Base-by-base conservation (phyloP, 2,113 vertebrate species). In the Podarcis raffonei region DNA sequence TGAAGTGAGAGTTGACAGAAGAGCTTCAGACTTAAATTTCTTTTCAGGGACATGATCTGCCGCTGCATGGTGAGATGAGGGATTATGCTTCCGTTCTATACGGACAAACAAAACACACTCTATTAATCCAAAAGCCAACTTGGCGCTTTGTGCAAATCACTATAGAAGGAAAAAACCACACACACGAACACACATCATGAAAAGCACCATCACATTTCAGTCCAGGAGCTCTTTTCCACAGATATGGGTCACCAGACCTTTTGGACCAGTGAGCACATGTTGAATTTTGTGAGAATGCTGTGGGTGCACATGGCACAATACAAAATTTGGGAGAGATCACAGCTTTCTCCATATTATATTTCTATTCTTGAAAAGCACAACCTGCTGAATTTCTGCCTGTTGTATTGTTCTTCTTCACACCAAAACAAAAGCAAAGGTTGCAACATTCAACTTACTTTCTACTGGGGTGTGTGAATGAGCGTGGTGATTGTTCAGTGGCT, bases 11-110 rank as follows among this genome's bases (percentile, higher is more conserved):
- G 99, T 99, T 78, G 99, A 99, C 11, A 99, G 97, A 93, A 99
- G 97, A 89, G 98, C 99, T 97, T 99, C 99, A n/a, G 99, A 99
- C 95, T 99, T 99, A 94, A 99, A 99, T 94, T 99, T 99, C 97
- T 99, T 99, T 95, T 99, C 99, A 71, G 99, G 98, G 91, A 99
- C 96, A 30, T 99, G 98, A 93, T 99, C 99, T 84, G 98, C 97
- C 57, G 98, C 97, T 22, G 98, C 97, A 95, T 99, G 99, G 91
- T 99, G 99, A 88, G 97, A 94, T 9, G 98, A 97, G 66, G 98
- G 96, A 81, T 97, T 99, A 96, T 99, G 98, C 96, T 99, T 99
- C 95, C 99, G 98, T 97, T 99, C 99, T 99, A 96, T 90, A 96
- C 42, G 66, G 90, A 95, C n/a, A 96, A 84, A 91, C 1, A 0